phyloP scores from a whole-genome alignment of 2,113 vertebrate genomes.

The Alexandromys fortis region DNA sequence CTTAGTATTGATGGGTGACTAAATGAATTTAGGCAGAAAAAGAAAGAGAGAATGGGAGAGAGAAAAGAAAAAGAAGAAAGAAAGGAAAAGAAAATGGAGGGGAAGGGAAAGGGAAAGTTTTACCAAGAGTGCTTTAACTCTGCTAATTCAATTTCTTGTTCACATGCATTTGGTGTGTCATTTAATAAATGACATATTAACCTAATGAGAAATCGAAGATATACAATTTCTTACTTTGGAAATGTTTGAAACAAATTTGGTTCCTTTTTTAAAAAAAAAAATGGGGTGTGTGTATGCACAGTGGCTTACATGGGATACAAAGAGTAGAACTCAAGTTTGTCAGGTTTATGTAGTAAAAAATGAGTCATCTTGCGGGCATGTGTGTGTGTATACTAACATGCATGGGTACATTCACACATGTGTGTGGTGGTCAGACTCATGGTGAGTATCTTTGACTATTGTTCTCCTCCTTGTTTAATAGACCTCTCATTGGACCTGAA shows the following conservation, averaged over 20 bases:
- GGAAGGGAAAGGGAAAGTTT: conserved; percentile 5
- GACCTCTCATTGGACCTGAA: not conserved
- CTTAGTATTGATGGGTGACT: not conserved
- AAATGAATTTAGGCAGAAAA: conserved; percentile 41
- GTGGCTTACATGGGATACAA: not conserved
- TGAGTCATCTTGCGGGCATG: not conserved
- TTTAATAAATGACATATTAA: conserved; percentile 52
- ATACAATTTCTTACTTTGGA: conserved; percentile 33
- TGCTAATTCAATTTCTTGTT: conserved; percentile 23
- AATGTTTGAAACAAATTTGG: not conserved
- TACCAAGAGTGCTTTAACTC: not conserved
- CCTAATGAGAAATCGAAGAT: conserved; percentile 39
- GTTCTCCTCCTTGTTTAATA: not conserved
- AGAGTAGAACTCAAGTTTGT: not conserved
- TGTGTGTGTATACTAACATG: not conserved
- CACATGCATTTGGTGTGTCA: conserved; percentile 6
- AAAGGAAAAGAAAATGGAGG: not conserved
- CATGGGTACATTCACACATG: not conserved
- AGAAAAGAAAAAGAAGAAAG: not conserved
- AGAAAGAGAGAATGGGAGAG: not conserved
- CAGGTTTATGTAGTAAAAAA: not conserved
- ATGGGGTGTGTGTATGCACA: not conserved
- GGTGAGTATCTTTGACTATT: not conserved
- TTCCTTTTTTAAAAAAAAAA: not conserved
- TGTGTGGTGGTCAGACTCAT: not conserved